A percentile compares a stretch with the other conserved stretches of the same genome.
Evolutionary conservation across 2,888 invertebrate species (phyloP).

Genomic region (Timandra comae): DNA sequence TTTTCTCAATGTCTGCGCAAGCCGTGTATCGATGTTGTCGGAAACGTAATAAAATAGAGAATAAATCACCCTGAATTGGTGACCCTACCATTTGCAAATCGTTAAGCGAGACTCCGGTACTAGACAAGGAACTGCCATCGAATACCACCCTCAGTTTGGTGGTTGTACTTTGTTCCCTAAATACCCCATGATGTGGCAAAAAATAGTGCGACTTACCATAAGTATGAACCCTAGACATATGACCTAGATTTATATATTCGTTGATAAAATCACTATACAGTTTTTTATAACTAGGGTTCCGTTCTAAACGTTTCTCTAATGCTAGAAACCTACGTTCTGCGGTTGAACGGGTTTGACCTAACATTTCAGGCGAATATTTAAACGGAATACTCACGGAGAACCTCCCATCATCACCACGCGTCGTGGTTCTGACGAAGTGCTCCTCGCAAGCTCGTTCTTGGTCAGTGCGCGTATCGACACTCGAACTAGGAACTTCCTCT

Average conservation of each 20-base stretch:
- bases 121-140: constrained; percentile 13
- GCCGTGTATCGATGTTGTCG: constrained; percentile 15
- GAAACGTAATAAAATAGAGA: constrained; percentile 16
- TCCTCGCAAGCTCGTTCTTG: neutral
- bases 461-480: too few relatives aligned
- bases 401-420: constrained; percentile 3
- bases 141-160: constrained; percentile 14
- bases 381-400: constrained; percentile 10
- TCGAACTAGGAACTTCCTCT: constrained; percentile 2
- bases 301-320: constrained; percentile 3
- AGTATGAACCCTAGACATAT: neutral
- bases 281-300: neutral
- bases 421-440: neutral
- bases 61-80: constrained; percentile 16
- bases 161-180: constrained; percentile 1
- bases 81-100: constrained; percentile 16
- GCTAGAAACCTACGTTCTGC: constrained; percentile 9
- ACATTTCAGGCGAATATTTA: neutral
- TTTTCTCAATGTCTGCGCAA: constrained; percentile 16
- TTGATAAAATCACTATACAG: constrained; percentile 5
- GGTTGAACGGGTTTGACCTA: constrained; percentile 3
- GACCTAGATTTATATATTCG: constrained; percentile 2
- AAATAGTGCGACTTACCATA: neutral
- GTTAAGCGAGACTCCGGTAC: constrained; percentile 16
- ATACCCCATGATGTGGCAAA: neutral